These are phyloP conservation scores for Coptotermes formosanus DNA, from an alignment of 1,140 invertebrate species.

Conservation along the genomic window DNA sequence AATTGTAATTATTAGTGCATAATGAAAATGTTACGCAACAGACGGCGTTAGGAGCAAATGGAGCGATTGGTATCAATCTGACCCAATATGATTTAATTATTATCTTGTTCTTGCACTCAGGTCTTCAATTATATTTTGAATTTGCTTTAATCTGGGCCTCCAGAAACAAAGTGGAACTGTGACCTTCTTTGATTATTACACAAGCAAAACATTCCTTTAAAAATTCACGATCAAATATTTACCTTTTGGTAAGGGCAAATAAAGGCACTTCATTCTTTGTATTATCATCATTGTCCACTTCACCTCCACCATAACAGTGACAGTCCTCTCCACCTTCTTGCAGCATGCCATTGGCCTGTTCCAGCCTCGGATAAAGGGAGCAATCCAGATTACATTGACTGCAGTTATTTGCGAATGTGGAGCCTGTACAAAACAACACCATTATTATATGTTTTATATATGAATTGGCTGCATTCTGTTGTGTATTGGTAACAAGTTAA, in stretches of 20 bases:
- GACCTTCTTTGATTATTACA: too few relatives aligned
- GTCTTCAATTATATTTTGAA: too few relatives aligned
- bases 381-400: neutral
- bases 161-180: too few relatives aligned
- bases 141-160: too few relatives aligned
- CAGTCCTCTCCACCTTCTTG: neutral
- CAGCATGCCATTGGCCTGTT: neutral
- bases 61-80: too few relatives aligned
- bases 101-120: too few relatives aligned
- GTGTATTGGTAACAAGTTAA: neutral
- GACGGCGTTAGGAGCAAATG: too few relatives aligned
- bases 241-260: neutral
- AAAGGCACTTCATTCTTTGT: neutral
- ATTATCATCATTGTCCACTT: neutral
- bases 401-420: conserved; percentile 21
- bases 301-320: too few relatives aligned
- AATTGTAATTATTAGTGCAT: too few relatives aligned
- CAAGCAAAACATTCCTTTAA: too few relatives aligned
- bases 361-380: neutral
- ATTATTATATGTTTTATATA: neutral
- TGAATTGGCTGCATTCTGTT: neutral
- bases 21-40: too few relatives aligned
- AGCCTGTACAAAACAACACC: neutral
- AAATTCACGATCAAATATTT: neutral
- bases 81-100: too few relatives aligned